These are phyloP conservation scores for Apostichopus japonicus DNA, from an alignment of 35 echinoderm and acorn worm genomes.

Conservation along the genomic window DNA sequence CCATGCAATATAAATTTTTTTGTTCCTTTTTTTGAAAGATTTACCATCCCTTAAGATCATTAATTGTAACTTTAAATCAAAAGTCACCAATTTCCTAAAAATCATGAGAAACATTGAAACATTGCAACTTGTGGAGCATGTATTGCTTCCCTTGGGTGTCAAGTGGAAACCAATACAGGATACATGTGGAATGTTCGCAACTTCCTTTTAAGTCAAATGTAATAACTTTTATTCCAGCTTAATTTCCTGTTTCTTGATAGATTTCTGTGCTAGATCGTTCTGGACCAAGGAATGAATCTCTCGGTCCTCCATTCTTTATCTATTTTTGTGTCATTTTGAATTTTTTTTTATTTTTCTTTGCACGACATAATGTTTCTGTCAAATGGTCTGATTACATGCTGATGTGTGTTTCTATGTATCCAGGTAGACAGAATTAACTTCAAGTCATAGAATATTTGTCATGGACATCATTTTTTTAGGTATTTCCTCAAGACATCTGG, in stretches of 20 bases:
- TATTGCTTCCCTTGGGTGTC: slow-evolving; percentile 12
- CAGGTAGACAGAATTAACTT: too few relatives aligned
- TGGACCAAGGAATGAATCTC: background rate
- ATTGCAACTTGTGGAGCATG: background rate
- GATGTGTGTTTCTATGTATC: too few relatives aligned
- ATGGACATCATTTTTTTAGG: too few relatives aligned
- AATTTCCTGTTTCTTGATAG: background rate
- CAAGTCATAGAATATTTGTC: too few relatives aligned
- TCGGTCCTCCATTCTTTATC: background rate
- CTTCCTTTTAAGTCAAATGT: background rate
- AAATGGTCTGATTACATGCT: too few relatives aligned
- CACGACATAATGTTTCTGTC: background rate
- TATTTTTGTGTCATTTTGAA: background rate
- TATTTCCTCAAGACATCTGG: too few relatives aligned
- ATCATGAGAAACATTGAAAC: background rate
- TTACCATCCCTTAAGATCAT: too few relatives aligned
- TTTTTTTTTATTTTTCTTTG: background rate
- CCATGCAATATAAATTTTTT: too few relatives aligned
- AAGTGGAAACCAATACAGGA: slow-evolving; percentile 22
- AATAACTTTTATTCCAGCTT: background rate
- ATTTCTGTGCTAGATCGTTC: background rate
- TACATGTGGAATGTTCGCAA: background rate
- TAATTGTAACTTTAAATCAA: too few relatives aligned
- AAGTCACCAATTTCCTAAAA: background rate
- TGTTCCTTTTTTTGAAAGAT: too few relatives aligned